phyloP scores from a whole-genome alignment of 2,113 vertebrate species.

The Amazona guildingii region DNA sequence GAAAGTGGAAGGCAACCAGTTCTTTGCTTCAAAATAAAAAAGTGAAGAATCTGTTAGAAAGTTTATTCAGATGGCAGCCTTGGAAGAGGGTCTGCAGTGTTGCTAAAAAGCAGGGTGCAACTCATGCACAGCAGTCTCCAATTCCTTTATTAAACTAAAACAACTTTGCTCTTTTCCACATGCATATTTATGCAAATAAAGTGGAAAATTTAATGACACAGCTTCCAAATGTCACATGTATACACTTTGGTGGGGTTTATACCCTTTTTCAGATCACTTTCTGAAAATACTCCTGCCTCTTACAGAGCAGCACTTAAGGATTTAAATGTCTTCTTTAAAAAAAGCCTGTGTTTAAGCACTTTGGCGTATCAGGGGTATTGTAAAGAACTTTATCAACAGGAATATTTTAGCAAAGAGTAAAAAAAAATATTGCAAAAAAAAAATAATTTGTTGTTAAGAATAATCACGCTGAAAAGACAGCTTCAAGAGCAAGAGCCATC shows the following conservation, averaged over 20 bases:
- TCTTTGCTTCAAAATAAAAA: slow-evolving; percentile 1
- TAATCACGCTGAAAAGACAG: not conserved
- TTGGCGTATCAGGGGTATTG: not conserved
- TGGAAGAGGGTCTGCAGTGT: not conserved
- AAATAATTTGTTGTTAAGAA: not conserved
- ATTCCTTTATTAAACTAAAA: not conserved
- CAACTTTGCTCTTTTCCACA: not conserved
- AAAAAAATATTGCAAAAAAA: not conserved
- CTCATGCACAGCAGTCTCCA: not conserved
- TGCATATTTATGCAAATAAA: not conserved
- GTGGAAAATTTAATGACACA: not conserved
- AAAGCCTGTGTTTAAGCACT: not conserved
- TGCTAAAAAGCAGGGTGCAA: not conserved
- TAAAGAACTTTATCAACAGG: not conserved
- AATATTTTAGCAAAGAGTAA: not conserved
- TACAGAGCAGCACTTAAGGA: not conserved
- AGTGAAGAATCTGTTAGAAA: not conserved
- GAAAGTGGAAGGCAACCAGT: not conserved
- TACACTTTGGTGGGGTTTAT: not conserved
- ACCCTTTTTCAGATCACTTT: not conserved
- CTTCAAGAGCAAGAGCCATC: not conserved
- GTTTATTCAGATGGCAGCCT: not conserved
- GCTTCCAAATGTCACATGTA: not conserved
- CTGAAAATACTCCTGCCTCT: not conserved
- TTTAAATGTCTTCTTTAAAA: not conserved